Percentiles rank a stretch among this genome's conserved stretches.
phyloP scores from a whole-genome alignment of 2,888 invertebrate genomes.

The Chloromyia formosa region DNA sequence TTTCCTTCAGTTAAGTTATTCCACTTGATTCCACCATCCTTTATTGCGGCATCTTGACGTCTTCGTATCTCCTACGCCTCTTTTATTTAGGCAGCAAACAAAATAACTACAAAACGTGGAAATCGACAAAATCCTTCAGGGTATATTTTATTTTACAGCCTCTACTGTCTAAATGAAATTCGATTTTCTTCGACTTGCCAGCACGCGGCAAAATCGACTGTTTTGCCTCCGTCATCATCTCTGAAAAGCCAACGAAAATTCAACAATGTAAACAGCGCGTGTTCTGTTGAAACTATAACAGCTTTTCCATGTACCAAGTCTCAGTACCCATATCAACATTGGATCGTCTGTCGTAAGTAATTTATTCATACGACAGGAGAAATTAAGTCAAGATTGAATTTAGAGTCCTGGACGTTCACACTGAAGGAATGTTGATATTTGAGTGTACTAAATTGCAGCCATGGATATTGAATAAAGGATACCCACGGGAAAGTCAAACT shows the following conservation, averaged over 20 bases:
- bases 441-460: too few relatives aligned
- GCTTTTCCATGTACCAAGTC: slow-evolving; percentile 27
- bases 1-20: too few relatives aligned
- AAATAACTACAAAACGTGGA: background rate
- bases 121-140: slow-evolving; percentile 5
- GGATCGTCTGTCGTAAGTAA: slow-evolving; percentile 26
- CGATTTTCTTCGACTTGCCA: slow-evolving; percentile 5
- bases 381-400: slow-evolving; percentile 43
- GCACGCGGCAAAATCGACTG: background rate
- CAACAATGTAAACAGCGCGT: slow-evolving; percentile 3
- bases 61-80: background rate
- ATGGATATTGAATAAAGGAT: too few relatives aligned
- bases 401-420: background rate
- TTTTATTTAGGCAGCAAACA: background rate
- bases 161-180: slow-evolving; percentile 19
- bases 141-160: slow-evolving; percentile 11
- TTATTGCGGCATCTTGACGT: background rate
- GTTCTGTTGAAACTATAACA: slow-evolving; percentile 38
- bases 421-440: too few relatives aligned
- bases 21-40: background rate
- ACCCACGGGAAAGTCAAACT: too few relatives aligned
- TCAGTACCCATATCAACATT: background rate
- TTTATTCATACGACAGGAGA: slow-evolving; percentile 45
- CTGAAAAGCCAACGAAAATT: background rate
- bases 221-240: background rate